Evolutionary conservation across 2,113 vertebrate species (phyloP).

Genomic region (Corythoichthys haematopterus): DNA sequence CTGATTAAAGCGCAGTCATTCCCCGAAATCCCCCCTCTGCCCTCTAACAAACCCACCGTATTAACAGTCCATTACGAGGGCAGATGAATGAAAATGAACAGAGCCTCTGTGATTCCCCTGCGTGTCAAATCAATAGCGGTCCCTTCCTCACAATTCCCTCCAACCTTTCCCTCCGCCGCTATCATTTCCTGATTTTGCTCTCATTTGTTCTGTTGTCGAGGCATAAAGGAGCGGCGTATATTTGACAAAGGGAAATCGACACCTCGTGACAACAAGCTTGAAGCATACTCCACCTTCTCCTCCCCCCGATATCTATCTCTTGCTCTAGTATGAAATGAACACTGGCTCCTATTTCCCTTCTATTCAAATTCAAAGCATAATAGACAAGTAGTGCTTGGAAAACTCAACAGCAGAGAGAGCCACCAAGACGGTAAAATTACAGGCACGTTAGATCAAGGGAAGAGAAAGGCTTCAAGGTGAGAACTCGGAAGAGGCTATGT

Average conservation of each 20-base stretch:
- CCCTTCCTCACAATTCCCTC: slow-evolving; percentile 41
- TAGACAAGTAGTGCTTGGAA: slow-evolving; percentile 51
- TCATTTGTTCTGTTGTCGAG: slow-evolving; percentile 45
- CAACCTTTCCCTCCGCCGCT: slow-evolving; percentile 43
- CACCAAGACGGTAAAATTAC: slow-evolving; percentile 40
- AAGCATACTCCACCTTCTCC: slow-evolving; percentile 18
- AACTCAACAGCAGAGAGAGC: slow-evolving; percentile 47
- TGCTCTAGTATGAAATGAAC: slow-evolving; percentile 50
- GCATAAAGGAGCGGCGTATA: slow-evolving; percentile 61
- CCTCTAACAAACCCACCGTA: slow-evolving; percentile 59
- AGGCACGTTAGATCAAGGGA: slow-evolving; percentile 42
- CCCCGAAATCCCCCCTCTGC: slow-evolving; percentile 53
- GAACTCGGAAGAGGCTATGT: slow-evolving; percentile 39
- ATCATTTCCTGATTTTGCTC: slow-evolving; percentile 63
- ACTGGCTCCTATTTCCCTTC: slow-evolving; percentile 49
- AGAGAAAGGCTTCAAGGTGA: slow-evolving; percentile 37
- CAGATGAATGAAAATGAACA: slow-evolving; percentile 73
- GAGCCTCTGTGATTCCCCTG: slow-evolving; percentile 59
- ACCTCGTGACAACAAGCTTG: slow-evolving; percentile 51
- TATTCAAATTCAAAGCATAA: slow-evolving; percentile 68
- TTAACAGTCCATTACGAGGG: slow-evolving; percentile 70
- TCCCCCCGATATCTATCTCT: slow-evolving; percentile 19
- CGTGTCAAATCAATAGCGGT: slow-evolving; percentile 69
- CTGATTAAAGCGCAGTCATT: slow-evolving; percentile 68
- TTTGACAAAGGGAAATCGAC: slow-evolving; percentile 70